These are phyloP conservation scores for Ophioninae sp. DNA, from an alignment of 2,888 invertebrate species.

Conservation along the genomic window DNA sequence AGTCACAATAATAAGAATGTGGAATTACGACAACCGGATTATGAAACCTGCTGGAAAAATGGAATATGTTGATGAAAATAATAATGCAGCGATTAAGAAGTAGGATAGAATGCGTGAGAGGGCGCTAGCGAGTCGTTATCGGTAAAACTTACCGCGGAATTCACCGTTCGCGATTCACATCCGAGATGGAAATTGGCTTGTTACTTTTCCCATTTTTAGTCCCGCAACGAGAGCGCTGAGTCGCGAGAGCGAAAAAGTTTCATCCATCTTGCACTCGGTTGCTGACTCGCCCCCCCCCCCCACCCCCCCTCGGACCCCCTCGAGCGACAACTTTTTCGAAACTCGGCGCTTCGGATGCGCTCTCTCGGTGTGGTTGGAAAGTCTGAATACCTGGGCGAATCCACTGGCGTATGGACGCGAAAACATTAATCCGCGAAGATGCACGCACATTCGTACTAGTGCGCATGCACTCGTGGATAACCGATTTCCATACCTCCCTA, in stretches of 20 bases:
- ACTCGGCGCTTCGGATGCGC: constrained; percentile 14
- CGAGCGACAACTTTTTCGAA: constrained; percentile 62
- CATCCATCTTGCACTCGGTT: constrained; percentile 59
- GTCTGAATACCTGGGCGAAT: constrained; percentile 10
- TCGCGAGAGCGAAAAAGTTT: constrained; percentile 58
- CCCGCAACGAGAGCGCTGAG: constrained; percentile 9
- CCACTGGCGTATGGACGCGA: neutral
- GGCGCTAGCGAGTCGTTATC: neutral
- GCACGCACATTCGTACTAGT: neutral
- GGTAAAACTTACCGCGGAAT: constrained; percentile 17
- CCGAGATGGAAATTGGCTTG: constrained; percentile 59
- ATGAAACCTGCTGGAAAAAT: too few relatives aligned
- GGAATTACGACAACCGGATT: too few relatives aligned
- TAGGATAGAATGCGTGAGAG: neutral
- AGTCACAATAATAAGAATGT: too few relatives aligned
- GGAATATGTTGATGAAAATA: neutral
- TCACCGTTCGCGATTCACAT: constrained; percentile 14
- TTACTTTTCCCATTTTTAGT: constrained; percentile 61
- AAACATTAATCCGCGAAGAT: neutral
- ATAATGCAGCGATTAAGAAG: neutral
- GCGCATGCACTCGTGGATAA: neutral
- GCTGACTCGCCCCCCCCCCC: neutral
- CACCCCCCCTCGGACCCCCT: constrained; percentile 36
- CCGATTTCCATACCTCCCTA: neutral
- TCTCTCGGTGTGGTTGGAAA: neutral